phyloP scores from a whole-genome alignment of 2,888 invertebrate genomes.

The Bugulina stolonifera region DNA sequence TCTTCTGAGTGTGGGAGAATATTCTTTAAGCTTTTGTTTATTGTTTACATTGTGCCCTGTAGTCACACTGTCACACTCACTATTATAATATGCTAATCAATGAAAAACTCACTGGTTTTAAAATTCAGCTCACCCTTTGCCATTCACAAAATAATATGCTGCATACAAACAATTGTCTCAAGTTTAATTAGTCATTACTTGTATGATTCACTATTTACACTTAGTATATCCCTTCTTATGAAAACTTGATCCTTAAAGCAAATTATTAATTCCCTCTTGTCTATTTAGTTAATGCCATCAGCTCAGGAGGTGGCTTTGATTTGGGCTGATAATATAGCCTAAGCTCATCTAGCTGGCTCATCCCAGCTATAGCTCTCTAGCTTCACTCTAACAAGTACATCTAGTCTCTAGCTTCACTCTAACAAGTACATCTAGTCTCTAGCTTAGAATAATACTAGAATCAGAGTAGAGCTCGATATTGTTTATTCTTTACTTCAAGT shows the following conservation, averaged over 20 bases:
- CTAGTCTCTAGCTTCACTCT: too few species aligned
- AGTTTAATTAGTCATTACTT: background rate
- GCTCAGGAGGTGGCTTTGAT: too few species aligned
- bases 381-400: too few species aligned
- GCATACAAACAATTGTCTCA: background rate
- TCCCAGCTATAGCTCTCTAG: too few species aligned
- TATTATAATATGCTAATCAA: too few species aligned
- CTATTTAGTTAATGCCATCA: too few species aligned
- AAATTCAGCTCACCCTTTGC: background rate
- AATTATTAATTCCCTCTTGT: background rate
- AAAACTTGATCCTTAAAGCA: background rate
- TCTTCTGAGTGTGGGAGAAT: conserved; percentile 1
- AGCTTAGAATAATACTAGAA: too few species aligned
- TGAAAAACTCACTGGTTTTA: background rate
- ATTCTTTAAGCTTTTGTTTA: conserved; percentile 2
- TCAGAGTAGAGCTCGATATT: too few species aligned
- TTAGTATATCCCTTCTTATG: background rate
- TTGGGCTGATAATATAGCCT: too few species aligned
- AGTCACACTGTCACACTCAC: background rate
- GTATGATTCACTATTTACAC: background rate
- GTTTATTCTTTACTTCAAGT: too few species aligned
- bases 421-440: too few species aligned
- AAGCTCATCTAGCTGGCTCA: too few species aligned
- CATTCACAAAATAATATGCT: background rate
- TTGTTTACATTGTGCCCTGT: background rate